Evolutionary conservation across 2,888 invertebrate species (phyloP).

Genomic region (Bellardia bayeri): DNA sequence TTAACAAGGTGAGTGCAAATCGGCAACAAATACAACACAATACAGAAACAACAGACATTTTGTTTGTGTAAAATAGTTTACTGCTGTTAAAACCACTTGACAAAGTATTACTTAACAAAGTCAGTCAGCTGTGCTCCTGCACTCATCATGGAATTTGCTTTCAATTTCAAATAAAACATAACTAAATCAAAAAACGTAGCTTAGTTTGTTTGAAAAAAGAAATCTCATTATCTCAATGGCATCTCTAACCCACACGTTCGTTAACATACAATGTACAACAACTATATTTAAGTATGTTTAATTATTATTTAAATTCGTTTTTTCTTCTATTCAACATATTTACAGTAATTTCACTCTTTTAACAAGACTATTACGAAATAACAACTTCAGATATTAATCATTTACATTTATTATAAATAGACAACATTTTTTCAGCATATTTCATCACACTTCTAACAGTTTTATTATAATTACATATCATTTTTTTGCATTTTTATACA

Average conservation of each 20-base stretch:
- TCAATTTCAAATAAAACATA: no score
- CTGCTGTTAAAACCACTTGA: no score
- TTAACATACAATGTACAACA: neutral
- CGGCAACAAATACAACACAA: no score
- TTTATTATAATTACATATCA: neutral
- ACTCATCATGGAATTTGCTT: no score
- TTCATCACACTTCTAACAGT: constrained; percentile 33
- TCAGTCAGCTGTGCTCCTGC: no score
- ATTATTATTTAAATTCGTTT: neutral
- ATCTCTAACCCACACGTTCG: neutral
- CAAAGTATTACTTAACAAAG: no score
- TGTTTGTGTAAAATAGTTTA: no score
- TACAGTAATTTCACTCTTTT: neutral
- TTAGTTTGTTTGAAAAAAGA: neutral
- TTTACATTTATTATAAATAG: neutral
- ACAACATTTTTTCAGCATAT: neutral
- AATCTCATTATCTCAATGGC: neutral
- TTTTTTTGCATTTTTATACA: neutral
- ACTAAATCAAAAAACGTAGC: neutral
- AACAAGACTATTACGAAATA: constrained; percentile 29
- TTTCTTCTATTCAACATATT: neutral
- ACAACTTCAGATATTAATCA: neutral
- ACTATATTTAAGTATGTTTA: neutral
- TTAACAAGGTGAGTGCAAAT: no score
- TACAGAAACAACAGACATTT: no score